Conservation (phyloP, 2,113 vertebrate genomes). For the Oenanthe oenanthe region DNA sequence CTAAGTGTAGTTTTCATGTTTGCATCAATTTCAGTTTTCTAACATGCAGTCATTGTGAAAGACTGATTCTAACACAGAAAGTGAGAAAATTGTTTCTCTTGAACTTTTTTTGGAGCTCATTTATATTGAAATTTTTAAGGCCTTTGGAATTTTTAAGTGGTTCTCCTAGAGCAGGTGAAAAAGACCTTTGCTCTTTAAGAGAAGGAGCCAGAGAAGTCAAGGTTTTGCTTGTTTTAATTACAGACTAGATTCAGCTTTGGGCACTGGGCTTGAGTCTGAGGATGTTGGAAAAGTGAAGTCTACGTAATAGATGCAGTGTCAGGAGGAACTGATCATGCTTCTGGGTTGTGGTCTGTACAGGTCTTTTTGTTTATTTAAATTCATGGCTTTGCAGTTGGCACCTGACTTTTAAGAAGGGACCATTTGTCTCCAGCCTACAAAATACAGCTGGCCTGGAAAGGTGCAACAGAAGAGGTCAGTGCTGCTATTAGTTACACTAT, state of each 20-base stretch:
- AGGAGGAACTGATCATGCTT: neutral
- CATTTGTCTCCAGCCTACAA: neutral
- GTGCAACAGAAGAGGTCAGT: neutral
- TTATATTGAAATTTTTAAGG: neutral
- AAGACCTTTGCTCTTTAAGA: neutral
- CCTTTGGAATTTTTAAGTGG: neutral
- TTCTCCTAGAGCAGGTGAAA: neutral
- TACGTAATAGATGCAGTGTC: neutral
- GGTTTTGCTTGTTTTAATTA: neutral
- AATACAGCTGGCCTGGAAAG: neutral
- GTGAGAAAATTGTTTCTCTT: neutral
- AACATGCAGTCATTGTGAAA: neutral
- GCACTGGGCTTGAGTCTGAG: neutral
- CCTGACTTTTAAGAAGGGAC: neutral
- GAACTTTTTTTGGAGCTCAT: neutral
- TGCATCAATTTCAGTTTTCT: constrained; percentile 38
- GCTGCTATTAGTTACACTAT: neutral
- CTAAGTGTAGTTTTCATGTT: constrained; percentile 33
- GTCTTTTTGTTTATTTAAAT: neutral
- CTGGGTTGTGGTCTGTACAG: neutral
- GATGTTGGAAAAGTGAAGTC: neutral
- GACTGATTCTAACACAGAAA: neutral
- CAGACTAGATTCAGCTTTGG: neutral
- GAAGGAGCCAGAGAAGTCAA: neutral
- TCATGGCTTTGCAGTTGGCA: neutral